A percentile compares a stretch with the other conserved stretches of the same genome.
phyloP scores from a whole-genome alignment of 2,113 vertebrate genomes.

The Bos javanicus region DNA sequence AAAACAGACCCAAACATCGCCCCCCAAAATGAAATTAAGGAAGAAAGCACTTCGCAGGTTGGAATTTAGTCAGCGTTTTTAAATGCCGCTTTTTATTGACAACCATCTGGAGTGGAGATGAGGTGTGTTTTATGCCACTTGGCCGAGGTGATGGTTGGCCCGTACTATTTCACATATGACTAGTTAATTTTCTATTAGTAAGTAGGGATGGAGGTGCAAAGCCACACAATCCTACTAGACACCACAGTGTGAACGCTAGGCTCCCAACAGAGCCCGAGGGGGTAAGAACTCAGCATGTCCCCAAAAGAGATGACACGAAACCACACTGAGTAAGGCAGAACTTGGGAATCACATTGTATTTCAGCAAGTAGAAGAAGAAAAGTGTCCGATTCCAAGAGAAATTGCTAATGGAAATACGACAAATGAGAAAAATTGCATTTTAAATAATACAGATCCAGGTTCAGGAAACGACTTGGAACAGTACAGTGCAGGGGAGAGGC shows the following conservation, averaged over 20 bases:
- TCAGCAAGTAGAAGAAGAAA: background rate
- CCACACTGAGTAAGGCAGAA: background rate
- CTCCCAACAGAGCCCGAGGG: background rate
- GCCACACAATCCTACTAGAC: background rate
- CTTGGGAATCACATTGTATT: background rate
- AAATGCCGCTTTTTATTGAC: conserved; percentile 59
- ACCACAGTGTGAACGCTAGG: background rate
- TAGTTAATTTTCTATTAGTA: conserved; percentile 23
- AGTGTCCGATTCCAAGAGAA: background rate
- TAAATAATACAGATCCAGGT: background rate
- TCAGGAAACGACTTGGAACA: background rate
- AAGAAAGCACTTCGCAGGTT: conserved; percentile 6
- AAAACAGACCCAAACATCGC: background rate
- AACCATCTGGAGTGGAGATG: conserved; percentile 25
- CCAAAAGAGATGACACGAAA: background rate
- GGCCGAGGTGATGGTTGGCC: background rate
- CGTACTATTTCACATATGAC: background rate
- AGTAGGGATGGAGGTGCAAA: background rate
- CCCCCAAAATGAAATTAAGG: background rate
- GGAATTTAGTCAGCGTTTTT: conserved; percentile 19
- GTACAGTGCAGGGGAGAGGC: background rate
- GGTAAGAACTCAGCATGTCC: background rate
- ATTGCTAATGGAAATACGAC: background rate
- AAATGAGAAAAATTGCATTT: background rate
- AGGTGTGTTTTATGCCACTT: background rate